A percentile compares a stretch with the other conserved stretches of the same genome.
Evolutionary conservation across 2,888 invertebrate genomes (phyloP).

Genomic region (Odontomyia ornata): DNA sequence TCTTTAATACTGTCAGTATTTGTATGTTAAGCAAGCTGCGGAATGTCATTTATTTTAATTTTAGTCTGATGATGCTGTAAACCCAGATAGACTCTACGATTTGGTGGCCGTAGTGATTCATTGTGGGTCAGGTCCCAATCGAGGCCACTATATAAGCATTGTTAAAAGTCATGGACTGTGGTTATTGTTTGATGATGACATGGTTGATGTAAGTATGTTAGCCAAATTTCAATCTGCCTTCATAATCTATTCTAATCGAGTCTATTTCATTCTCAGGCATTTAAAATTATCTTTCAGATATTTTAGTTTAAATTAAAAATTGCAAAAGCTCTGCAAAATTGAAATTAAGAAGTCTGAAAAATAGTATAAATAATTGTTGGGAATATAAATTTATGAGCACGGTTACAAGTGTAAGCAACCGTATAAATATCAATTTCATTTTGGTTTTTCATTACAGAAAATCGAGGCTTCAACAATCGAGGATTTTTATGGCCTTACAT

Average conservation of each 20-base stretch:
- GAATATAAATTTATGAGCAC: no score
- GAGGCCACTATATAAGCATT: conserved; percentile 99
- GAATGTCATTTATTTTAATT: conserved; percentile 49
- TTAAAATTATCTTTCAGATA: conserved; percentile 6
- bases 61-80: conserved; percentile 97
- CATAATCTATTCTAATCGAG: conserved; percentile 15
- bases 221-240: no score
- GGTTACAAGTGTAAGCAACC: not conserved
- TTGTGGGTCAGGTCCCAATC: conserved; percentile 98
- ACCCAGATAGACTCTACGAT: conserved; percentile 98
- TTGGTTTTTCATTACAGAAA: conserved; percentile 89
- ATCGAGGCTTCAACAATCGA: conserved; percentile 99
- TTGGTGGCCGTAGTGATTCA: conserved; percentile 99
- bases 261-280: not conserved
- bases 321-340: no score
- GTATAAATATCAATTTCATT: conserved; percentile 32
- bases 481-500: conserved; percentile 99
- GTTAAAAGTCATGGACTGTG: conserved; percentile 99
- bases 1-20: conserved; percentile 88
- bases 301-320: conserved; percentile 5
- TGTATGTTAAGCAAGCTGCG: conserved; percentile 30
- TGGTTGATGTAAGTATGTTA: conserved; percentile 96
- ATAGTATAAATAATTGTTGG: no score
- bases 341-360: no score
- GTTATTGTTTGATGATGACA: conserved; percentile 99